Evolutionary conservation across 1,140 invertebrate species (phyloP), one percentile per base, ranked within the genome.

Genomic region (Saccostrea cuccullata): DNA sequence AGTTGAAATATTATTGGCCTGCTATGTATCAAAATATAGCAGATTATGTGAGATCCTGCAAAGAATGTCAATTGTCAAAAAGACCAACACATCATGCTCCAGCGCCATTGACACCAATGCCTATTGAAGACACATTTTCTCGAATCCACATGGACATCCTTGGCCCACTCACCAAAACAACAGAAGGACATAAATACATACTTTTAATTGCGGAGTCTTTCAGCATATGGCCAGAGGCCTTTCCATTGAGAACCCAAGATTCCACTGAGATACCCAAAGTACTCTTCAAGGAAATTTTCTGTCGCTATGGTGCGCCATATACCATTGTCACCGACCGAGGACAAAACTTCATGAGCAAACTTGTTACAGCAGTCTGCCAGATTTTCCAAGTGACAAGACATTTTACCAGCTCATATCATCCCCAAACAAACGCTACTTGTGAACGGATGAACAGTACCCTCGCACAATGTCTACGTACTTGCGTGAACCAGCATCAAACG

Each of bases 241-340:
- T 90, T 47, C 89, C 90, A 30, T 30, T 91, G 26, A 64, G 58
- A 30, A 89, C 87, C 11, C 84, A 88, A 58, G 88, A 87, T 55
- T 60, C 88, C 15, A 84, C 77, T n/a, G 89, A 91, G 86, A 36
- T 89, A 23, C 89, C 89, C 67, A 26, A 15, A 0, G 84, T 87
- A 4, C 56, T 91, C 9, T 90, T 83, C 23, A 85, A 85, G 58
- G 90, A 91, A 84, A 87, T 90, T 1, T 87, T 90, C 55, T 87
- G 89, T 70, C 77, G 90, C 13, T 91, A 87, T 85, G 89, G 90
- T 23, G 86, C 86, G 13, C 90, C 90, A 20, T 5, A 60, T 55
- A 84, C 58, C 26, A 30, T 91, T 17, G 36, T 90, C 47, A 85
- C 82, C n/a, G 89, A 91, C 55, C 47, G 89, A 60, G 90, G 90